These are phyloP conservation scores for Idaea dimidiata DNA, from an alignment of 2,888 invertebrate genomes.

Conservation along the genomic window DNA sequence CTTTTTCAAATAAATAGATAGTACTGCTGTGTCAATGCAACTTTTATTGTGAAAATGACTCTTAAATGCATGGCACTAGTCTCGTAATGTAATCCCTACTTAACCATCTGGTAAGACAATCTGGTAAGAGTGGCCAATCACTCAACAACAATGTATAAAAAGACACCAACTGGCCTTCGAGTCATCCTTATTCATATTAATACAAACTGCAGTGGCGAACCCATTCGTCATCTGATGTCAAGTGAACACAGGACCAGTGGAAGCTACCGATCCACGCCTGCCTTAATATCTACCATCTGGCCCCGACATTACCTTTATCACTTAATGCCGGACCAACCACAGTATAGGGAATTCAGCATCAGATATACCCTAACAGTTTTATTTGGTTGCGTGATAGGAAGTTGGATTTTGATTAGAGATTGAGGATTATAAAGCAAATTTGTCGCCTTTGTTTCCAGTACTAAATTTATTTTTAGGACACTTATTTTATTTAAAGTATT, in stretches of 20 bases:
- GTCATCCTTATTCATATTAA: constrained; percentile 15
- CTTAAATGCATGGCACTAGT: too few species aligned
- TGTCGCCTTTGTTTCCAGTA: not conserved
- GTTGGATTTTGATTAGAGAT: not conserved
- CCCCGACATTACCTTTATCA: constrained; percentile 32
- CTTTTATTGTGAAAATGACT: too few species aligned
- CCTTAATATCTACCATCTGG: constrained; percentile 32
- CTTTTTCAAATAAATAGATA: too few species aligned
- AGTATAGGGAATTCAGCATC: constrained; percentile 12
- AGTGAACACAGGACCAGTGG: constrained; percentile 16
- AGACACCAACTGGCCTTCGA: not conserved
- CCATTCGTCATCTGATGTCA: constrained; percentile 26
- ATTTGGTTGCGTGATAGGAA: not conserved
- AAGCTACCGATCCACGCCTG: constrained; percentile 7
- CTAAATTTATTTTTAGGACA: not conserved
- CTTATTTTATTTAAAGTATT: not conserved
- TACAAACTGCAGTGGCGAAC: constrained; percentile 17
- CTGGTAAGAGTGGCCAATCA: too few species aligned
- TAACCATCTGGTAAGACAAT: too few species aligned
- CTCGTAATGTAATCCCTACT: too few species aligned
- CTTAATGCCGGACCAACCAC: constrained; percentile 25
- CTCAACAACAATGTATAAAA: not conserved
- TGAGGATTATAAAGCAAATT: not conserved
- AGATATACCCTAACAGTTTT: constrained; percentile 14
- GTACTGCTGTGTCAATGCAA: too few species aligned